Conservation (phyloP, 2,888 invertebrate species). For the Euzophera pinguis region DNA sequence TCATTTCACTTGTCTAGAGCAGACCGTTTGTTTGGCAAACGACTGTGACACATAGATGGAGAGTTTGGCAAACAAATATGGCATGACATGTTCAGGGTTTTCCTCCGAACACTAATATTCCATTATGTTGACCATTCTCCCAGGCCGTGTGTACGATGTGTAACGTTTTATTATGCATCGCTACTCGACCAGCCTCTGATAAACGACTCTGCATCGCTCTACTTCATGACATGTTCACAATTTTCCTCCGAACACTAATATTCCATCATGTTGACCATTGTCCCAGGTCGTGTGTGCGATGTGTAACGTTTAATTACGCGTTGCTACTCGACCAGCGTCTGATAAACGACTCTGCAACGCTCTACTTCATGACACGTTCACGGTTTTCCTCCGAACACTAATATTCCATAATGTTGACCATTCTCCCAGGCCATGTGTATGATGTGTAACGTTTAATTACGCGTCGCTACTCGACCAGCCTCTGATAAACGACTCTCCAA, state of each 20-base stretch:
- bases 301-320: slow-evolving; percentile 40
- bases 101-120: too few relatives aligned
- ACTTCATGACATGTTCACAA: slow-evolving; percentile 17
- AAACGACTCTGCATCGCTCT: slow-evolving; percentile 29
- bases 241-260: too few relatives aligned
- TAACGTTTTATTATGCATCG: slow-evolving; percentile 40
- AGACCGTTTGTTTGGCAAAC: slow-evolving; percentile 42
- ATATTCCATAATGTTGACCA: slow-evolving; percentile 7
- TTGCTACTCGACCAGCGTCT: slow-evolving; percentile 50
- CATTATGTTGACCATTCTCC: slow-evolving; percentile 13
- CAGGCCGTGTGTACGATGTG: slow-evolving; percentile 34
- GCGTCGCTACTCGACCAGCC: slow-evolving; percentile 55
- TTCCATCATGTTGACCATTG: slow-evolving; percentile 13
- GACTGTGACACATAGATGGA: slow-evolving; percentile 28
- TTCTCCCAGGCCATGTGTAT: slow-evolving; percentile 29
- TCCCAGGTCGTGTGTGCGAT: slow-evolving; percentile 29
- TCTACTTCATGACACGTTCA: slow-evolving; percentile 60
- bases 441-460: slow-evolving; percentile 63
- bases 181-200: slow-evolving; percentile 48
- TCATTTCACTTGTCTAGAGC: slow-evolving; percentile 65
- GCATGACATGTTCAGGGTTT: background rate
- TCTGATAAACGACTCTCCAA: slow-evolving; percentile 25
- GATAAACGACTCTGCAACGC: slow-evolving; percentile 26
- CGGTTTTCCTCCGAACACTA: slow-evolving; percentile 62
- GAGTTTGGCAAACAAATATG: background rate